A percentile compares a stretch with the other conserved stretches of the same genome.
These are phyloP conservation scores for Myotis myotis DNA, from an alignment of 2,797 vertebrate species.

Conservation along the genomic window DNA sequence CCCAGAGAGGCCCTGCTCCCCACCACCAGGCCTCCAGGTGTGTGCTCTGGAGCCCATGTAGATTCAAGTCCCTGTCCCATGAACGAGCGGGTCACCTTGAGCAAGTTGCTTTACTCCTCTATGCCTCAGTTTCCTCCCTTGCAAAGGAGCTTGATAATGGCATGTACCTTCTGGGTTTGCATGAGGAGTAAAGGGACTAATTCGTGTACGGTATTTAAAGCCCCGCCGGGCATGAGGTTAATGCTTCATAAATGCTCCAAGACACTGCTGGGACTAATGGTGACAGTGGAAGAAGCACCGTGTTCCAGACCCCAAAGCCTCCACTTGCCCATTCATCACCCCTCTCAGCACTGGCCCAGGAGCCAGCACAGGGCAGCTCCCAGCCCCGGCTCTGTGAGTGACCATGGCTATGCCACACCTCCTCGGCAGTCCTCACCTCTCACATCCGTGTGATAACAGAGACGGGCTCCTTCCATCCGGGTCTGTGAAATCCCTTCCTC, in stretches of 20 bases:
- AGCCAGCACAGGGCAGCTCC: neutral
- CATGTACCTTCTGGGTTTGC: neutral
- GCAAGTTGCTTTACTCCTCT: neutral
- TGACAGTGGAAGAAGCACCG: neutral
- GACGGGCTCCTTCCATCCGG: neutral
- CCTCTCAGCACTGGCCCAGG: neutral
- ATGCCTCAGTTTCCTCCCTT: neutral
- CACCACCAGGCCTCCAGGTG: neutral
- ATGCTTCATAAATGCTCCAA: neutral
- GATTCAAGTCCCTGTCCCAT: neutral
- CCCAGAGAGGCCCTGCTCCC: neutral
- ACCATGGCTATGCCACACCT: fast-evolving
- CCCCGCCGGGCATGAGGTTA: neutral
- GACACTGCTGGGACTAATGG: neutral
- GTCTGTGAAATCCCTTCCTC: neutral
- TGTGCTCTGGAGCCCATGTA: neutral
- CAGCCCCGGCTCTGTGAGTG: fast-evolving
- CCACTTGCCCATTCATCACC: neutral
- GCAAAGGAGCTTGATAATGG: neutral
- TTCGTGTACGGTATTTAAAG: neutral
- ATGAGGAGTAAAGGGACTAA: neutral
- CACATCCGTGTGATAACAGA: neutral
- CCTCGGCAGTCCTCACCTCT: neutral
- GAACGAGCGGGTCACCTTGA: neutral
- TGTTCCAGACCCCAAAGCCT: neutral